Percentiles rank a stretch among this genome's conserved stretches.
These are phyloP conservation scores for Eudasyphora cyanicolor DNA, from an alignment of 2,888 invertebrate genomes.

Conservation along the genomic window DNA sequence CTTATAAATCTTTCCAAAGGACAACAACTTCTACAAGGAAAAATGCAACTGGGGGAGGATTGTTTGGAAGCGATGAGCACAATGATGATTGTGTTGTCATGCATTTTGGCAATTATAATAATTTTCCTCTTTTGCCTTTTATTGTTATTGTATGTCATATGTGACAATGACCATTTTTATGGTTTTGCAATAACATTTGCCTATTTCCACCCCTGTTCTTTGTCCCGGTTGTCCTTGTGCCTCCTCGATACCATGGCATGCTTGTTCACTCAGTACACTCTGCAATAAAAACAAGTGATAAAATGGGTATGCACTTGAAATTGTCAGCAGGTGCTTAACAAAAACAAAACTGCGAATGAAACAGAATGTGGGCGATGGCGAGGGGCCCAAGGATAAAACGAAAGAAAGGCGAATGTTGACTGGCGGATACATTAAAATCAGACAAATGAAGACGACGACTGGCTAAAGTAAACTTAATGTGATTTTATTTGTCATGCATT, in stretches of 20 bases:
- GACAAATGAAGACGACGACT: constrained; percentile 50
- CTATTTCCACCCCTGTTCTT: constrained; percentile 11
- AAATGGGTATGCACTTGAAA: constrained; percentile 76
- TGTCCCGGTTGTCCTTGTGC: background rate
- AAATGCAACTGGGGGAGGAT: background rate
- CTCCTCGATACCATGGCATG: background rate
- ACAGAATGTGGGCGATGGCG: background rate
- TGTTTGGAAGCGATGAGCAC: background rate
- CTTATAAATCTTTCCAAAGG: constrained; percentile 36
- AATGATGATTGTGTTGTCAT: constrained; percentile 56
- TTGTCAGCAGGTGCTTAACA: constrained; percentile 79
- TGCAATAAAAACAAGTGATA: constrained; percentile 63
- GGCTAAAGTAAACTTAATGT: constrained; percentile 50
- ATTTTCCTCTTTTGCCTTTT: constrained; percentile 56
- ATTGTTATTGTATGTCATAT: constrained; percentile 64
- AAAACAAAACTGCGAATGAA: constrained; percentile 67
- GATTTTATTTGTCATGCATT: constrained; percentile 64
- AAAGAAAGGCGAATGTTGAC: constrained; percentile 37
- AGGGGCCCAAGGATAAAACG: constrained; percentile 24
- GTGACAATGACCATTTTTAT: constrained; percentile 63
- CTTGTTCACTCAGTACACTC: background rate
- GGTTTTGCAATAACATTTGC: constrained; percentile 65
- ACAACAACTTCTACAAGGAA: background rate
- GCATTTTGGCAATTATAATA: constrained; percentile 62
- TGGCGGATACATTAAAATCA: constrained; percentile 57